phyloP scores from a whole-genome alignment of 2,888 invertebrate species.

The Protonemura montana region DNA sequence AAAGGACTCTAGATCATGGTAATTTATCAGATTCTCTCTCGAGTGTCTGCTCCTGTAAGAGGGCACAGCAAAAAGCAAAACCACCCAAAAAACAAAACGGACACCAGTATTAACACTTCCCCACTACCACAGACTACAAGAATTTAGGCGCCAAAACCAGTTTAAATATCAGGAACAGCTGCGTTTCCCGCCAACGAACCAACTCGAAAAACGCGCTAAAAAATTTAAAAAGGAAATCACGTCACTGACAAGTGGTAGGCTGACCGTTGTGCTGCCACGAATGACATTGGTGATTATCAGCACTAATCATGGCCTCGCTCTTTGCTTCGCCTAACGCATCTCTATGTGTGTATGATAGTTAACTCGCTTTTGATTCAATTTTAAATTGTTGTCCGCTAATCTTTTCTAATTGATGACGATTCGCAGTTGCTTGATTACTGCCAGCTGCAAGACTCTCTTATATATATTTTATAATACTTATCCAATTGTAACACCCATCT shows the following conservation, averaged over 20 bases:
- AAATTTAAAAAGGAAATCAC: neutral
- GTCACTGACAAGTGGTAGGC: neutral
- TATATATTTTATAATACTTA: conserved; percentile 29
- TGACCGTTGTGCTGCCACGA: neutral
- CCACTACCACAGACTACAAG: too few relatives aligned
- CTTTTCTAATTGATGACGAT: conserved; percentile 38
- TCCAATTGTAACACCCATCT: conserved; percentile 27
- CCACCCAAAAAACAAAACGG: too few relatives aligned
- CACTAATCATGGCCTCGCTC: conserved; percentile 22
- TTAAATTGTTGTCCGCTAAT: conserved; percentile 32
- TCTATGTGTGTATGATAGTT: conserved; percentile 15
- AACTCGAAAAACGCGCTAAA: neutral
- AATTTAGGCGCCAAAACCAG: too few relatives aligned
- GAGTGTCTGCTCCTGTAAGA: too few relatives aligned
- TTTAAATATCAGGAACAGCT: neutral
- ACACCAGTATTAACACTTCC: too few relatives aligned
- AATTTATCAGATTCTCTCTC: too few relatives aligned
- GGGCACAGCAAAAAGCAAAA: too few relatives aligned
- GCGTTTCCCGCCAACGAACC: neutral
- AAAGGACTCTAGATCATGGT: too few relatives aligned
- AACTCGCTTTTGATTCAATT: conserved; percentile 20
- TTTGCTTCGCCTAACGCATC: neutral
- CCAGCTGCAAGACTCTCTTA: conserved; percentile 15
- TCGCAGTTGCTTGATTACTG: conserved; percentile 22
- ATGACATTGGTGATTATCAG: conserved; percentile 15